These are phyloP conservation scores for Heliconius erato DNA, from an alignment of 2,888 invertebrate genomes.

Conservation along the genomic window DNA sequence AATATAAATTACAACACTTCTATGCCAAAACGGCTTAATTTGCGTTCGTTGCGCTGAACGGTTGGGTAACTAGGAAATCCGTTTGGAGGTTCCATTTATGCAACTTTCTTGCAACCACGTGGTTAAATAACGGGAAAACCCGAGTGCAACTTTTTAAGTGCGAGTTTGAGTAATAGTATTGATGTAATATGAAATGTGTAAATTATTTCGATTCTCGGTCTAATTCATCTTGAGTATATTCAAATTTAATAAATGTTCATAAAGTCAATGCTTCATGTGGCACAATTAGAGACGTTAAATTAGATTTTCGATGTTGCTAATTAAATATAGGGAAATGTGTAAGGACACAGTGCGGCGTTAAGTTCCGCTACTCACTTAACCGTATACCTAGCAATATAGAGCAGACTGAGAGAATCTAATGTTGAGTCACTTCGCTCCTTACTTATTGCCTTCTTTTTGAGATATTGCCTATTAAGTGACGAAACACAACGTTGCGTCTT, in stretches of 20 bases:
- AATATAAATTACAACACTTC: neutral
- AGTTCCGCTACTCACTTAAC: no score
- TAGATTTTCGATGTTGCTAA: neutral
- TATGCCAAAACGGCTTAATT: neutral
- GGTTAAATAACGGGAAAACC: conserved; percentile 29
- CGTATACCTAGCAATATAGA: no score
- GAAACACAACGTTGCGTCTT: neutral
- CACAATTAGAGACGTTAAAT: neutral
- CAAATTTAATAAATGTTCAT: neutral
- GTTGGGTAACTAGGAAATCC: conserved; percentile 69
- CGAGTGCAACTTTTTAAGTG: conserved; percentile 25
- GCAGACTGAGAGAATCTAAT: no score
- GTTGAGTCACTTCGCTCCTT: neutral
- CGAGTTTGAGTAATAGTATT: neutral
- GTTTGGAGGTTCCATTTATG: conserved; percentile 61
- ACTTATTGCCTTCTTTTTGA: neutral
- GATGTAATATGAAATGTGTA: neutral
- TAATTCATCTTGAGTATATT: neutral
- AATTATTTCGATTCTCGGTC: neutral
- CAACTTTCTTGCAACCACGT: conserved; percentile 55
- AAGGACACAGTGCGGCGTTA: no score
- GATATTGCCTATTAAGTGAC: neutral
- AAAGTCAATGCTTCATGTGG: neutral
- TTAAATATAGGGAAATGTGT: neutral
- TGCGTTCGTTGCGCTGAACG: conserved; percentile 46